Evolutionary conservation across 1,140 invertebrate genomes (phyloP), one percentile per base, ranked within the genome.

Genomic region (Cherax quadricarinatus): DNA sequence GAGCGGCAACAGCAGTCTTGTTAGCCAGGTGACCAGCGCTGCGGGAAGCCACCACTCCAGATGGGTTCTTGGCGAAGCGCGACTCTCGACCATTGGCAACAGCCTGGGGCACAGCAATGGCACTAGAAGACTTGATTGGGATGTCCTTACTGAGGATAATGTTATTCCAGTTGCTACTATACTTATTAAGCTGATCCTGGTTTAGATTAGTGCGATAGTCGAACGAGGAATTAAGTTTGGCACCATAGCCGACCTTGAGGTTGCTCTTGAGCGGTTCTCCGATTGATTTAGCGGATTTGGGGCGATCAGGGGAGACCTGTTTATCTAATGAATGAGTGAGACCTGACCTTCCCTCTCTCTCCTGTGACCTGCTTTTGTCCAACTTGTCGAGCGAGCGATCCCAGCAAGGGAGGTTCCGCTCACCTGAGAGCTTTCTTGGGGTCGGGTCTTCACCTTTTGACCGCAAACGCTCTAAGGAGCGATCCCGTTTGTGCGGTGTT

Each of bases 161-260:
- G 30, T 92, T 90, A 84, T 93, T 93, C 93, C 93, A 93, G 49
- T 92, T 93, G 66, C 89, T 92, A 48, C 88, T 92, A 70, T 93
- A 93, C 21, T 87, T 85, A 41, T 92, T 92, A 12, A 88, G 24
- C 53, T 88, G 89, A 49, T 93, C 93, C 62, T 93, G 93, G 79
- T 93, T 93, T 48, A 93, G 88, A 48, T 86, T 86, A 57, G 90
- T 93, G 48, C 93, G 86, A 75, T 93, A 93, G 79, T 93, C 93
- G 51, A 92, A 91, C 0, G 90, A 53, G 18, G 93, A 93, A 78
- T 92, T 93, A 49, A 93, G 88, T 70, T 92, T 88, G 89, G 91
- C 91, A 79, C 88, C 85, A 53, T 91, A 91, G 53, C 83, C 89
- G 30, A 86, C 86, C 53, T 93, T 93, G 62, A 92, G 70, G 86